These are phyloP conservation scores for Sander vitreus DNA, from an alignment of 2,113 vertebrate species.

Conservation along the genomic window DNA sequence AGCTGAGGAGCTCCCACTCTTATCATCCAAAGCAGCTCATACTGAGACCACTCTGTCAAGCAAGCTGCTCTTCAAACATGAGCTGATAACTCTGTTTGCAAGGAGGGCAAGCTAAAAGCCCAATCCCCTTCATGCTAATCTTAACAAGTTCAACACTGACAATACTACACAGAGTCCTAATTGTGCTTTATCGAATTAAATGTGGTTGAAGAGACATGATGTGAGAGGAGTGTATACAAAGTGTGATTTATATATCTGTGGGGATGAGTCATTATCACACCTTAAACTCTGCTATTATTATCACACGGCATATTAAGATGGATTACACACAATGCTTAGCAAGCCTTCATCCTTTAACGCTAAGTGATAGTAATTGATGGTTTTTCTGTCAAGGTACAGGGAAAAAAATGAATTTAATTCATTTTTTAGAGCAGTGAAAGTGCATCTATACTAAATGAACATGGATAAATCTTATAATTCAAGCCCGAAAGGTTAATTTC, in stretches of 20 bases:
- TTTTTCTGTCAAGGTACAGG: conserved; percentile 51
- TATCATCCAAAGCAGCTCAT: conserved; percentile 62
- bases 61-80: conserved; percentile 71
- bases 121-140: conserved; percentile 60
- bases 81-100: conserved; percentile 75
- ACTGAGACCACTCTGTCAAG: conserved; percentile 60
- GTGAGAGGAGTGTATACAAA: conserved; percentile 71
- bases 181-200: conserved; percentile 71
- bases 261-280: conserved; percentile 68
- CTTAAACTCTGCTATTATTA: conserved; percentile 62
- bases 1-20: conserved; percentile 43
- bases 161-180: conserved; percentile 63
- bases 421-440: conserved; percentile 40
- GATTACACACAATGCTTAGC: conserved; percentile 64
- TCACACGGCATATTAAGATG: conserved; percentile 66
- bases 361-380: conserved; percentile 60
- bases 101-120: conserved; percentile 48
- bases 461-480: conserved; percentile 45
- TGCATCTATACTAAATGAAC: conserved; percentile 44
- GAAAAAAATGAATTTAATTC: conserved; percentile 48
- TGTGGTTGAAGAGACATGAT: conserved; percentile 59
- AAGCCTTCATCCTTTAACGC: conserved; percentile 53
- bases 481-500: conserved; percentile 69
- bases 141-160: conserved; percentile 66
- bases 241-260: conserved; percentile 71